Conservation (phyloP, 2,888 invertebrate genomes). For the Ypsolopha scabrella region DNA sequence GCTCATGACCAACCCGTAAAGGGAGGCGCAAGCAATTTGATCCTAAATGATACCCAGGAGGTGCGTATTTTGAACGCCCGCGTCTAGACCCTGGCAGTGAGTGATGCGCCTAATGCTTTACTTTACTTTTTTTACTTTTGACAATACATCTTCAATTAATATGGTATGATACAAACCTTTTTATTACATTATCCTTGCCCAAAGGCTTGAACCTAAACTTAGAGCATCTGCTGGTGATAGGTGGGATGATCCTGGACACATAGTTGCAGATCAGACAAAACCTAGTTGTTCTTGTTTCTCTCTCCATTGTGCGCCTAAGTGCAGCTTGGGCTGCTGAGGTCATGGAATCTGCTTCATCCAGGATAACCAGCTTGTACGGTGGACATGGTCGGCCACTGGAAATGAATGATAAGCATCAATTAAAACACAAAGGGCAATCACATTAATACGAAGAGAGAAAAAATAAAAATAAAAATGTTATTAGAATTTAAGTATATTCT, state of each 20-base stretch:
- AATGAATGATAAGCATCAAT: neutral
- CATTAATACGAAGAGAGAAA: no score
- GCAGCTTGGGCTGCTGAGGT: conserved; percentile 97
- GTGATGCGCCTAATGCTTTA: no score
- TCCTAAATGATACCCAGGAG: no score
- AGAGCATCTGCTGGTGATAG: conserved; percentile 96
- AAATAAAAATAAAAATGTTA: no score
- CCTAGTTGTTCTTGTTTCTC: conserved; percentile 92
- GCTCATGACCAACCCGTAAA: no score
- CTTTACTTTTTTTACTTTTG: no score
- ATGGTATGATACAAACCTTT: conserved; percentile 38
- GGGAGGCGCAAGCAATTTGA: no score
- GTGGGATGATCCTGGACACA: conserved; percentile 97
- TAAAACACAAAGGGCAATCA: no score
- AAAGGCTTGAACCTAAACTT: conserved; percentile 98
- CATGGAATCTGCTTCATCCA: conserved; percentile 99
- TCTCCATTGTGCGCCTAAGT: conserved; percentile 96
- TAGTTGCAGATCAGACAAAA: conserved; percentile 99
- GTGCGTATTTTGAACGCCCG: no score
- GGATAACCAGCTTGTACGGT: conserved; percentile 94
- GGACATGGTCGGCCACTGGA: conserved; percentile 88
- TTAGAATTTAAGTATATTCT: no score
- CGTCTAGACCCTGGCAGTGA: no score
- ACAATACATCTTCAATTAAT: no score
- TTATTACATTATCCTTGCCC: conserved; percentile 75